phyloP scores from a whole-genome alignment of 1,140 invertebrate species.

The Bathynomus jamesi region DNA sequence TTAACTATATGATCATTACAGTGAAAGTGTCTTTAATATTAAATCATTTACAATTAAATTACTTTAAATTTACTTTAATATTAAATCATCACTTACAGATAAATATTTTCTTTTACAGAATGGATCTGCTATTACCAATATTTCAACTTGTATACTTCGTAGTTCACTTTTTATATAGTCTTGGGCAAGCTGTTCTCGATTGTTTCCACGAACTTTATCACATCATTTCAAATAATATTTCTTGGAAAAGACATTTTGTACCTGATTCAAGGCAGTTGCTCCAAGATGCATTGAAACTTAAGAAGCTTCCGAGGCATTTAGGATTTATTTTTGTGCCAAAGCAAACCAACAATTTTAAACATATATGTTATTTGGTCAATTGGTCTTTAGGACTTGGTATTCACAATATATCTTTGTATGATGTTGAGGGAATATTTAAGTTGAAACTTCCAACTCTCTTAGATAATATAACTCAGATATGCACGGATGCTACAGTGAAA shows the following conservation, averaged over 20 bases:
- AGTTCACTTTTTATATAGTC: slow-evolving; percentile 21
- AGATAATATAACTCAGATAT: background rate
- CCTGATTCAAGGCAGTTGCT: background rate
- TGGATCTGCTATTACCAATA: slow-evolving; percentile 21
- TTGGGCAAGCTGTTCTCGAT: slow-evolving; percentile 17
- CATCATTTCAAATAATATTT: background rate
- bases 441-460: background rate
- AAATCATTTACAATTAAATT: no score
- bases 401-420: background rate
- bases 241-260: background rate
- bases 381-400: background rate
- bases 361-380: background rate
- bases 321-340: background rate
- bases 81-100: no score
- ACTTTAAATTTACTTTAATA: no score
- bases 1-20: no score
- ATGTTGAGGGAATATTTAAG: background rate
- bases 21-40: no score
- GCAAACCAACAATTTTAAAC: background rate
- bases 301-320: background rate
- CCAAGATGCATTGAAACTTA: background rate
- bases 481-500: background rate
- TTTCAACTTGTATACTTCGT: slow-evolving; percentile 28
- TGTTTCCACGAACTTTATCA: background rate
- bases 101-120: no score